These are phyloP conservation scores for Nesometra sesokonis DNA, from an alignment of 35 echinoderm and acorn worm species.

Conservation along the genomic window DNA sequence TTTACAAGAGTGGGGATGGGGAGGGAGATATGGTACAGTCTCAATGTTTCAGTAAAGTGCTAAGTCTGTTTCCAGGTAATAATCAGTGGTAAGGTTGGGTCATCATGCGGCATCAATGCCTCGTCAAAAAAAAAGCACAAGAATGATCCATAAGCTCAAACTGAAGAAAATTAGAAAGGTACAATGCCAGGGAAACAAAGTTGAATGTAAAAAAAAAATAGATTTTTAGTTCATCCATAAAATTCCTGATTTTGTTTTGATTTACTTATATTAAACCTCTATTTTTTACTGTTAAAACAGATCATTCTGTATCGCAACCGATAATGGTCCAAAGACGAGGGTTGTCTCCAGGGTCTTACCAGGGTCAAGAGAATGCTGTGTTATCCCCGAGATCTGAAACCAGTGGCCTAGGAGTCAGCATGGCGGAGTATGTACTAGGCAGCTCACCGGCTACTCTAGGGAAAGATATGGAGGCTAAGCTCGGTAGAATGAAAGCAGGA, in stretches of 20 bases:
- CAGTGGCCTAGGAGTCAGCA: constrained; percentile 80
- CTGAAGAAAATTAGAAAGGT: too few relatives aligned
- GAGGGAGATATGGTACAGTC: not conserved
- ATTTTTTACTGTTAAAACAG: constrained; percentile 8
- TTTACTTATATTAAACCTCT: too few relatives aligned
- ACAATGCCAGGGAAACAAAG: too few relatives aligned
- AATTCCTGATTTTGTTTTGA: too few relatives aligned
- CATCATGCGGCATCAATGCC: too few relatives aligned
- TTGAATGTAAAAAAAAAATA: too few relatives aligned
- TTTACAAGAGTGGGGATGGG: not conserved
- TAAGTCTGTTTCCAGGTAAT: too few relatives aligned
- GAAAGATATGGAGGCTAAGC: constrained; percentile 34
- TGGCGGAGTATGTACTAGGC: constrained; percentile 87
- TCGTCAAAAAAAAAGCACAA: too few relatives aligned
- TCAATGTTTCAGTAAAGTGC: too few relatives aligned
- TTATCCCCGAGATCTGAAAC: constrained; percentile 89
- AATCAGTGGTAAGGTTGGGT: too few relatives aligned
- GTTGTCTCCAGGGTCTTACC: constrained; percentile 62
- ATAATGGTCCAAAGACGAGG: constrained; percentile 84
- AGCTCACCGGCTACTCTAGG: constrained; percentile 37
- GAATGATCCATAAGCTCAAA: too few relatives aligned
- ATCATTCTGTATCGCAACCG: constrained; percentile 94
- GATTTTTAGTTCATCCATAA: too few relatives aligned
- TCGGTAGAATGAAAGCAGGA: constrained; percentile 55
- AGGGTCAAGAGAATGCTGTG: constrained; percentile 84